Percentiles rank a stretch among this genome's conserved stretches.
Conservation (phyloP, 2,888 invertebrate species). For the Drosophila yooni region DNA sequence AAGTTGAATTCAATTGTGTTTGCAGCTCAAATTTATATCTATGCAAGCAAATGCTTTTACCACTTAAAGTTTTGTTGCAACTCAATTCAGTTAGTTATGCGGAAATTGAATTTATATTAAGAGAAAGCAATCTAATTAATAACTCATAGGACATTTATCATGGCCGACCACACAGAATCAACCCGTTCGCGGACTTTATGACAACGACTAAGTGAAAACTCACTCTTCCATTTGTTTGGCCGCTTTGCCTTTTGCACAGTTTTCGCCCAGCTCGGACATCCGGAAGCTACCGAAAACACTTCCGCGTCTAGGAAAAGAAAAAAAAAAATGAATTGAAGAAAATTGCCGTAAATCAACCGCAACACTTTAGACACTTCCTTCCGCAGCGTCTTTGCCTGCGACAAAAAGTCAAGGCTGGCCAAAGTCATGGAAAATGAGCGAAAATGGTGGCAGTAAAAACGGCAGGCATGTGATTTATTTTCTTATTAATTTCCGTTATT, state of each 20-base stretch:
- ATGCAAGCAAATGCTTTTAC: not conserved
- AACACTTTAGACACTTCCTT: constrained; percentile 67
- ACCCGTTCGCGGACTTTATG: constrained; percentile 44
- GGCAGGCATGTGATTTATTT: constrained; percentile 71
- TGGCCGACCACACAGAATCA: constrained; percentile 29
- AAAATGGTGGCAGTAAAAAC: constrained; percentile 37
- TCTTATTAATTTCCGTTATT: constrained; percentile 75
- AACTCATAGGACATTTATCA: constrained; percentile 54
- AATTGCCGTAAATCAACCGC: constrained; percentile 66
- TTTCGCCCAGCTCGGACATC: constrained; percentile 49
- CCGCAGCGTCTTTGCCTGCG: constrained; percentile 55
- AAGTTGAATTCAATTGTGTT: not conserved
- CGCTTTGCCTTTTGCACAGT: constrained; percentile 19
- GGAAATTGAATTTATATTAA: constrained; percentile 39
- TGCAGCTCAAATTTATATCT: not conserved
- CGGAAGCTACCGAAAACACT: constrained; percentile 59
- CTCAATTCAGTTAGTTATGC: constrained; percentile 4
- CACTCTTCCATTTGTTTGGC: constrained; percentile 2
- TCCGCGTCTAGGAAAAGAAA: constrained; percentile 32
- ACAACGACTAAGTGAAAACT: constrained; percentile 54
- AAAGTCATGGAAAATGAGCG: constrained; percentile 17
- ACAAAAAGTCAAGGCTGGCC: constrained; percentile 50
- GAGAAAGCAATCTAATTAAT: constrained; percentile 43
- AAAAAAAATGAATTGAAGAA: constrained; percentile 16
- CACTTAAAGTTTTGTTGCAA: not conserved